A percentile compares a stretch with the other conserved stretches of the same genome.
phyloP scores from a whole-genome alignment of 2,888 invertebrate genomes.

The Heliconius erato region DNA sequence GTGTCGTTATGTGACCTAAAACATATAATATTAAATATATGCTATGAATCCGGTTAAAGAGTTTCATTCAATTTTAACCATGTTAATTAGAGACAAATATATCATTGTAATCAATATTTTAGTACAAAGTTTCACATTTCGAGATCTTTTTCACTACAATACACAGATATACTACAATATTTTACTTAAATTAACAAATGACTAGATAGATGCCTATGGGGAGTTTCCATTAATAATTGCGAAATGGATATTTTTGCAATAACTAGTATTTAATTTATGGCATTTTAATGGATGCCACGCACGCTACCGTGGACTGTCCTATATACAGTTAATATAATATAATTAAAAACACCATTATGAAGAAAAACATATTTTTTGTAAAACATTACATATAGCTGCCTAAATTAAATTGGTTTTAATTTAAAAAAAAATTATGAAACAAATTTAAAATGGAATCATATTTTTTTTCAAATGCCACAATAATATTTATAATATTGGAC shows the following conservation, averaged over 20 bases:
- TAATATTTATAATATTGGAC: neutral
- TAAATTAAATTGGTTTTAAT: too few species aligned
- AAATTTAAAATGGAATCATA: neutral
- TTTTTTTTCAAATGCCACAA: neutral
- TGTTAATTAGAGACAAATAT: neutral
- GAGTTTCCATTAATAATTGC: slow-evolving; percentile 41
- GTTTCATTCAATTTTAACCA: neutral
- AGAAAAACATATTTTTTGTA: too few species aligned
- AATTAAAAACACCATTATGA: neutral
- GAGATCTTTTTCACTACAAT: slow-evolving; percentile 37
- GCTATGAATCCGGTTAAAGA: too few species aligned
- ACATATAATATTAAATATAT: too few species aligned
- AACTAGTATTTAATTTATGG: slow-evolving; percentile 38
- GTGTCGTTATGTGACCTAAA: too few species aligned
- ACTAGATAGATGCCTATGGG: slow-evolving; percentile 50
- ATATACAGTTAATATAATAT: neutral
- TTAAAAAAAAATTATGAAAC: too few species aligned
- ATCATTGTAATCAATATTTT: neutral
- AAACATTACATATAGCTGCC: too few species aligned
- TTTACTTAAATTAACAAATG: slow-evolving; percentile 46
- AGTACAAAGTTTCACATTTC: neutral
- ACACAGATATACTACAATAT: slow-evolving; percentile 34
- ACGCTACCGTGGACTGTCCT: neutral
- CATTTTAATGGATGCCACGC: slow-evolving; percentile 21
- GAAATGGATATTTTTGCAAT: slow-evolving; percentile 25